A percentile compares a stretch with the other conserved stretches of the same genome.
These are phyloP conservation scores for Pachyseris speciosa DNA, from an alignment of 64 coral and sea anemone species.

Conservation along the genomic window DNA sequence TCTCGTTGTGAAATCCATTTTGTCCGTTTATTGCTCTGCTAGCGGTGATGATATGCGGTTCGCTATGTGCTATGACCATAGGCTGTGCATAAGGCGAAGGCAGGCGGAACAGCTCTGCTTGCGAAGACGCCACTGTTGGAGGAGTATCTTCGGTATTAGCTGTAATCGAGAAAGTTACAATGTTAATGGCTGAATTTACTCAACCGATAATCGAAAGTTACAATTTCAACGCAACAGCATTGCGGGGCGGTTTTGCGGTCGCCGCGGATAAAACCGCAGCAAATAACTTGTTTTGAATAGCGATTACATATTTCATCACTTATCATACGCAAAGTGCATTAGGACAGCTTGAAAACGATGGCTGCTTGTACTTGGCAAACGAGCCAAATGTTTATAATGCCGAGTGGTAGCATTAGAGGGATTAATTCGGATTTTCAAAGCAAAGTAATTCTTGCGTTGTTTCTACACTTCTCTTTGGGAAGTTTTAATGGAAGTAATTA, in stretches of 20 bases:
- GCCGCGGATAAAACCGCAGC: constrained; percentile 8
- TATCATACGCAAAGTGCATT: constrained; percentile 44
- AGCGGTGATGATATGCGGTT: constrained; percentile 21
- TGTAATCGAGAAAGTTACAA: not conserved
- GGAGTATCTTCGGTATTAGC: constrained; percentile 35
- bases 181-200: not conserved
- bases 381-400: constrained; percentile 16
- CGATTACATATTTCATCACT: constrained; percentile 22
- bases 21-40: constrained; percentile 17
- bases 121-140: constrained; percentile 8
- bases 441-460: not conserved
- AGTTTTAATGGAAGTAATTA: not conserved
- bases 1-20: constrained; percentile 38
- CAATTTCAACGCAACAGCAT: not conserved
- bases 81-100: constrained; percentile 25
- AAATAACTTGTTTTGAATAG: not conserved
- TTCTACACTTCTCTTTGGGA: not conserved
- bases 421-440: not conserved
- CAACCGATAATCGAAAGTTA: not conserved
- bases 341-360: not conserved
- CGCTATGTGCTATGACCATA: constrained; percentile 12
- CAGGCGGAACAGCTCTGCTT: constrained; percentile 16
- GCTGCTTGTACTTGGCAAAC: not conserved
- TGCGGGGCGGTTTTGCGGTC: not conserved
- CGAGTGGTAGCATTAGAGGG: not conserved